Base-by-base conservation (phyloP, 2,888 invertebrate species). In the Luperina nickerlii region DNA sequence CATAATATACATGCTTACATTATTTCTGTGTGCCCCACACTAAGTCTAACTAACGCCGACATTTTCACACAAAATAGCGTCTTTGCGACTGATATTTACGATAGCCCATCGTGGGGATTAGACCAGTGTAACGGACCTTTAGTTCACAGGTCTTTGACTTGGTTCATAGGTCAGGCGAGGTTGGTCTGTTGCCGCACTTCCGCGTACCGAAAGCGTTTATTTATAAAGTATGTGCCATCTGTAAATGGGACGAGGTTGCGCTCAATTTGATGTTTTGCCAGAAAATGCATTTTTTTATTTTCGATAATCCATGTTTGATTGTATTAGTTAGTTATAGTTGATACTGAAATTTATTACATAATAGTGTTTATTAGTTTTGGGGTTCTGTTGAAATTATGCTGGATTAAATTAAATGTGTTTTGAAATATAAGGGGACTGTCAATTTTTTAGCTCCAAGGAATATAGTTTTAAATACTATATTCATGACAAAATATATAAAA, bases 191-290 rank as follows among this genome's bases (percentile, higher is more conserved):
- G 51, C 74, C 45, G 63, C 69, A 84, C 85, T 90, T 91, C 91
- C 91, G 88, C 84, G 87, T 85, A 80, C 84, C 80, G 72, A 81
- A 86, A 86, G 81, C 87, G 87, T 90, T 88, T 91, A 91, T 87
- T 87, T 86, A 86, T 89, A 88, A 81, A 82, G 73, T 74, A 67
- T 38, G 38, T 38, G 38, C 74, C 82, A 81, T 79, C 81, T 78
- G 76, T 74, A 90, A 87, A 81, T 88, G 83, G 89, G 80, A 75
- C 90, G 91, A 90, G 91, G 90, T 74, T 89, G 84, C 83, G 77
- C 57, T 62, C 76, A 70, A 76, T 79, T 91, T 90, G 91, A 91
- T 81, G 70, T 65, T 69, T 60, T 91, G 91, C 91, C 91, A 92
- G 89, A 88, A 86, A 85, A 74, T 88, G 88, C 88, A 88, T 90